Percentiles rank a stretch among this genome's conserved stretches.
phyloP scores from a whole-genome alignment of 2,113 vertebrate genomes.

The Nicator chloris region DNA sequence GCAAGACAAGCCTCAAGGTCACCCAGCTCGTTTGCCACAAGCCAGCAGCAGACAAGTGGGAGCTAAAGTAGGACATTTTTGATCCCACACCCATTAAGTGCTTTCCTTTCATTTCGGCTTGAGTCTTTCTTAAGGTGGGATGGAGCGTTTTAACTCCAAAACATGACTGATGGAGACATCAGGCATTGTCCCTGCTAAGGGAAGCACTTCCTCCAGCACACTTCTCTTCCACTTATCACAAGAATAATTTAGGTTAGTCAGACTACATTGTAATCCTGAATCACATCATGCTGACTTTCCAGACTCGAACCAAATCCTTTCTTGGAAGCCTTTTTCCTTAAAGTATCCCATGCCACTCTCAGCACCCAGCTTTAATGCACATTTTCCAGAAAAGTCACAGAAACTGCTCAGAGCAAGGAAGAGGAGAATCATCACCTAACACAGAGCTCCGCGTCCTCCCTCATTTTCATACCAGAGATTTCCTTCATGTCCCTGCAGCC shows the following conservation, averaged over 20 bases:
- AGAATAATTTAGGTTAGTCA: not conserved
- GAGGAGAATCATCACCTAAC: not conserved
- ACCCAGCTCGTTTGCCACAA: not conserved
- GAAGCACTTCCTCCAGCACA: not conserved
- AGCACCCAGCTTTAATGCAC: fast-evolving
- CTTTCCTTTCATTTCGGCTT: not conserved
- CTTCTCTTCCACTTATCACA: not conserved
- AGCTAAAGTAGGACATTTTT: not conserved
- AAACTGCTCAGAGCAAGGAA: not conserved
- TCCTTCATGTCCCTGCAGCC: not conserved
- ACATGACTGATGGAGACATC: not conserved
- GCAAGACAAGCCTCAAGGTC: constrained; percentile 35
- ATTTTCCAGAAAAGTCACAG: not conserved
- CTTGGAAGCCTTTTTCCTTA: not conserved
- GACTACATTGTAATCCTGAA: fast-evolving
- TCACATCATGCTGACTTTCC: fast-evolving
- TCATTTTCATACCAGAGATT: not conserved
- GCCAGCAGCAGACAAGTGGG: not conserved
- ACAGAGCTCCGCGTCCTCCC: not conserved
- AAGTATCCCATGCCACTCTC: not conserved
- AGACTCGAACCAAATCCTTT: not conserved
- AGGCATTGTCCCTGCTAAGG: not conserved
- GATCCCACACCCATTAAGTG: not conserved
- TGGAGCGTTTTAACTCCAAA: not conserved
- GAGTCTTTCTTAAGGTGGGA: not conserved